Base-by-base conservation (phyloP, 2,797 vertebrate genomes). In the Ptychadena robeensis region DNA sequence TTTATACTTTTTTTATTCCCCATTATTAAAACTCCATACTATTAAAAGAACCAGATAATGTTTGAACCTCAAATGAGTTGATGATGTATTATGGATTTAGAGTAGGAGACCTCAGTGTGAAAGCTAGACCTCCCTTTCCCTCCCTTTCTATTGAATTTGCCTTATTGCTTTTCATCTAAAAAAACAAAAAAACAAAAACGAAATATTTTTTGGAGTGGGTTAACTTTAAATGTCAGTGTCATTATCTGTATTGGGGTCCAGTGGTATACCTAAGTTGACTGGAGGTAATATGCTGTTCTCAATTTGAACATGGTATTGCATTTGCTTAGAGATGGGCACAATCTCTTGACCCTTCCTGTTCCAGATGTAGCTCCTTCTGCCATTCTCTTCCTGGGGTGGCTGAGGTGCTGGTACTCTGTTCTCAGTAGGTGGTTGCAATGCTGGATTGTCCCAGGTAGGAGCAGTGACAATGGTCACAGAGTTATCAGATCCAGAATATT, bases 341-440 rank as follows among this genome's bases (percentile, higher is more conserved):
- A 71, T 86, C 27, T 89, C 81, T 81, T 89, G 90, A 63, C 90
- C 86, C 15, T 88, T 80, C 30, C 80, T 73, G 66, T 6, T 27
- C 83, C 81, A 68, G 77, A 79, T 86, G 73, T 64, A 79, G 86
- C 83, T 75, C 53, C 65, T 80, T 65, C 85, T 82, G 79, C 93
- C 85, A 32, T 86, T 82, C 85, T 82, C 86, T 61, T 88, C 89
- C 69, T 85, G 87, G 79, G 25, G 31, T 35, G 48, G n/a, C 44
- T 27, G 44, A 9, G 65, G 4, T 14, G n/a, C 86, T 89, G 85
- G 86, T 87, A 61, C 59, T 27, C 85, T 87, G 92, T 88, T 53
- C 63, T 87, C 87, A 81, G 90, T 88, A 85, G 94, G 88, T 65
- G 75, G 88, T 63, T 93, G 90, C 34, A 92, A 91, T 93, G 90